A percentile compares a stretch with the other conserved stretches of the same genome.
These are phyloP conservation scores for Galemys pyrenaicus DNA, from an alignment of 2,113 vertebrate genomes.

Conservation along the genomic window DNA sequence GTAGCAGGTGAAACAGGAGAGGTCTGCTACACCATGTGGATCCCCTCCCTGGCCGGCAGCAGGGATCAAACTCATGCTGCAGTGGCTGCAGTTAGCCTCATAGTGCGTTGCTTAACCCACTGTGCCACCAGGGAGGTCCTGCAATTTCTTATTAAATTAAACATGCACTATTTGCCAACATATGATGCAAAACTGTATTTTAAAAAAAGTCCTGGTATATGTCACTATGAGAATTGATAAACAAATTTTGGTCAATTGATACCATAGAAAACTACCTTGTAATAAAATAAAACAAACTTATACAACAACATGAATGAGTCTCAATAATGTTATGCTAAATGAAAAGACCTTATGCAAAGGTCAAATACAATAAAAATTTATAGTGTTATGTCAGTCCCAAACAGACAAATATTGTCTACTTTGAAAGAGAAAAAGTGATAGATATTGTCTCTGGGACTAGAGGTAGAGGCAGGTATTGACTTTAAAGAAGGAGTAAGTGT, in stretches of 20 bases:
- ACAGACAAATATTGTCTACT: not conserved
- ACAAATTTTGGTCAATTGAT: not conserved
- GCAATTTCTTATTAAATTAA: slow-evolving; percentile 24
- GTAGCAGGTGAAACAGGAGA: too few species aligned
- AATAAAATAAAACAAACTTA: slow-evolving; percentile 12
- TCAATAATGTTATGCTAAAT: not conserved
- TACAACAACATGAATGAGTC: not conserved
- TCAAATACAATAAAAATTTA: not conserved
- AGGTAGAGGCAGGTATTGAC: not conserved
- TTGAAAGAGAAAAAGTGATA: not conserved
- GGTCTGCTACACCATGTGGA: too few species aligned
- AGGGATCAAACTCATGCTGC: too few species aligned
- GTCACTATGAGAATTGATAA: not conserved
- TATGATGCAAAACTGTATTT: not conserved
- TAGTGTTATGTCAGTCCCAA: not conserved
- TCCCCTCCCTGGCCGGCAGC: too few species aligned
- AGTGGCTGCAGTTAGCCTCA: too few species aligned
- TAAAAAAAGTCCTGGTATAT: not conserved
- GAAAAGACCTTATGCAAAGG: not conserved
- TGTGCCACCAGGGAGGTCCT: too few species aligned
- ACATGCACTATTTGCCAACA: not conserved
- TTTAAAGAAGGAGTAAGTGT: not conserved
- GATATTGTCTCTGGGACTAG: not conserved
- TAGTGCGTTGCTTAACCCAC: too few species aligned
- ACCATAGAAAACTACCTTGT: not conserved